A percentile compares a stretch with the other conserved stretches of the same genome.
phyloP scores from a whole-genome alignment of 2,113 vertebrate genomes.

The Psilopogon haemacephalus region DNA sequence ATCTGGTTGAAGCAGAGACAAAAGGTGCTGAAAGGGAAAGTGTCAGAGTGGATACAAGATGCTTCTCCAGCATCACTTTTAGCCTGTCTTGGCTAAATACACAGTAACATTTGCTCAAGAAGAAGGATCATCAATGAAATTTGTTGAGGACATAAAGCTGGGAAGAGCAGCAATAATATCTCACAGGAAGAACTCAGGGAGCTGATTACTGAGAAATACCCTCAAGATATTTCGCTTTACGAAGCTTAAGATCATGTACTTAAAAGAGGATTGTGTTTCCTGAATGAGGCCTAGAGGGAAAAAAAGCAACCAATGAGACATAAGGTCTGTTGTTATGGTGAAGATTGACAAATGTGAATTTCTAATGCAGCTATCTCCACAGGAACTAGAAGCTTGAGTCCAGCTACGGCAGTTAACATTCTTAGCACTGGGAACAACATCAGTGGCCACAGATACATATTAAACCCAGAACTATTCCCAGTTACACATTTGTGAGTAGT shows the following conservation, averaged over 20 bases:
- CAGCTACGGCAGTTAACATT: neutral
- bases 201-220: neutral
- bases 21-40: slow-evolving; percentile 19
- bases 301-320: neutral
- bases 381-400: neutral
- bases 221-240: slow-evolving; percentile 47
- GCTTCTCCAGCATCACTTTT: slow-evolving; percentile 1
- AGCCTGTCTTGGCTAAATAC: neutral
- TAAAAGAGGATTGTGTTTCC: slow-evolving; percentile 35
- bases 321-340: slow-evolving; percentile 2
- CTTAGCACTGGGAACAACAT: neutral
- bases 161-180: neutral
- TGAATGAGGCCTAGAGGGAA: slow-evolving; percentile 2
- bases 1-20: neutral
- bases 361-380: neutral
- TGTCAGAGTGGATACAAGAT: neutral
- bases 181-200: slow-evolving; percentile 20
- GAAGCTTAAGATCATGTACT: slow-evolving; percentile 20
- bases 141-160: neutral
- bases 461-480: neutral
- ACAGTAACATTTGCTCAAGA: neutral
- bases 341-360: neutral
- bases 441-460: neutral
- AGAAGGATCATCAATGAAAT: neutral
- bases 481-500: neutral